Base-by-base conservation (phyloP, 1,140 invertebrate species). In the Cephus cinctus region DNA sequence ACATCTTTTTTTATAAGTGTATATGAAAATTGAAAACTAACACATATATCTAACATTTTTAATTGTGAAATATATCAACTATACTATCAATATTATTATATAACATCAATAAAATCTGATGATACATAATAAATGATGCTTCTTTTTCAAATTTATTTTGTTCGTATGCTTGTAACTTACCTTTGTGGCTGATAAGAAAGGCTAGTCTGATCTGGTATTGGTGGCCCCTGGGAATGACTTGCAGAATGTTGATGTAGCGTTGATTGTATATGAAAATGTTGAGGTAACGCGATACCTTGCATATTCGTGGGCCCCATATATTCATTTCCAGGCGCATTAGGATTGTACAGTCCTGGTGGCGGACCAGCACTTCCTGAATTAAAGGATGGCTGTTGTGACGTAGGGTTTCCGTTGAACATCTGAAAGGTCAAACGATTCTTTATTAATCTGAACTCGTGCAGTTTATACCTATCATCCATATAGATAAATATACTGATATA, bases 371-470 rank as follows among this genome's bases (percentile, higher is more conserved):
- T n/a, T n/a, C n/a, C n/a, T n/a, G 43, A 14, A 45, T 63, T 51
- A 30, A 59, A 69, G 19, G 63, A 49, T 23, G 59, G 25, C 46
- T 67, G 70, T 38, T 52, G 54, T 31, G 67, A 63, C 40, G 63
- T 44, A 21, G 66, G 59, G 56, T 75, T 66, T 15, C 71, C 69
- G 41, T 76, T 76, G 47, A 56, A 73, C 48, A 75, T 67, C 71
- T 74, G 19, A 9, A 32, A 9, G 11, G 46, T 34, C 4, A 34
- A 22, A 4, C 15, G 22, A 21, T 19, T 21, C 11, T 9, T 14
- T n/a, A 8, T n/a, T 38, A 8, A 16, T 11, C 11, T n/a, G 8
- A n/a, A 20, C n/a, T 30, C 1, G 1, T 12, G n/a, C n/a, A n/a
- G n/a, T n/a, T n/a, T n/a, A n/a, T n/a, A n/a, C n/a, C n/a, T n/a